A percentile compares a stretch with the other conserved stretches of the same genome.
phyloP scores from a whole-genome alignment of 1,140 invertebrate species.

The Armadillidium nasatum region DNA sequence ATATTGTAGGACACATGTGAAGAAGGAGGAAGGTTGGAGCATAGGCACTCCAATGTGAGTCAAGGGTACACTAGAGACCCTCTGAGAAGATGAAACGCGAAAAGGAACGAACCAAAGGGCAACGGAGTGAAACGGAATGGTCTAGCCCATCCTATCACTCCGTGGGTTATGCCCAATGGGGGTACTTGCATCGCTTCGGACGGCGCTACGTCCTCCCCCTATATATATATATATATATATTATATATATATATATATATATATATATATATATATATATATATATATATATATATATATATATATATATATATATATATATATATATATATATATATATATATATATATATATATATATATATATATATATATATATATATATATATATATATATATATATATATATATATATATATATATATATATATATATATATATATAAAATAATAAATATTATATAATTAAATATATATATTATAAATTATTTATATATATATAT shows the following conservation, averaged over 20 bases:
- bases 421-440: not conserved
- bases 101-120: no score
- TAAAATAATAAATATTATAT: no score
- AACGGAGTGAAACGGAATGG: no score
- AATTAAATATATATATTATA: not conserved
- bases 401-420: constrained; percentile 47
- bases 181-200: no score
- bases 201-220: no score
- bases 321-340: constrained; percentile 32
- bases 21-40: no score
- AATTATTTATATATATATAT: not conserved
- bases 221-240: constrained; percentile 49
- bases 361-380: not conserved
- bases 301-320: constrained; percentile 45
- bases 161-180: no score
- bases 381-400: not conserved
- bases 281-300: not conserved
- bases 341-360: not conserved
- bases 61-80: no score
- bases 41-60: no score
- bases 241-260: not conserved
- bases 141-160: no score
- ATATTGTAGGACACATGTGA: no score
- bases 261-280: constrained; percentile 10
- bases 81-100: no score